These are phyloP conservation scores for Labroides dimidiatus DNA, from an alignment of 2,797 vertebrate species.

Conservation along the genomic window DNA sequence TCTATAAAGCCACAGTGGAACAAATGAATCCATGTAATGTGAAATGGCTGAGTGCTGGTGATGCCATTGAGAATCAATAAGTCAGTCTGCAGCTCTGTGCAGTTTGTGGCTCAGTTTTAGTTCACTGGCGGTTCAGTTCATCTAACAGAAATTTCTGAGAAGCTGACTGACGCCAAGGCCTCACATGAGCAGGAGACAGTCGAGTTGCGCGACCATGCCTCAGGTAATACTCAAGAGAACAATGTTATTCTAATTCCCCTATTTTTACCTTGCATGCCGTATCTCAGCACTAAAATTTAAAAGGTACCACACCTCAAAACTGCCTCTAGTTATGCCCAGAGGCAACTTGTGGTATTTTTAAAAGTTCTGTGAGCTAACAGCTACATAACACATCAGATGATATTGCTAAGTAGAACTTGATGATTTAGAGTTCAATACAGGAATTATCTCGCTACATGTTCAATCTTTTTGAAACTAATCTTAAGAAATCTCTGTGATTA, in stretches of 20 bases:
- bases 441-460: too few species aligned
- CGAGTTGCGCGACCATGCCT: background rate
- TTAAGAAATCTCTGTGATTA: background rate
- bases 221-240: background rate
- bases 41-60: background rate
- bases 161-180: background rate
- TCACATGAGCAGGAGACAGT: background rate
- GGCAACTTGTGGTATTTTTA: too few species aligned
- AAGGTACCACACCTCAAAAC: too few species aligned
- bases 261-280: too few species aligned
- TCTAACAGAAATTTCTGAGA: background rate
- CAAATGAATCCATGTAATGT: conserved; percentile 10
- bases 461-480: background rate
- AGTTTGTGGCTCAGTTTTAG: background rate
- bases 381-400: too few species aligned
- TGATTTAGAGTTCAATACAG: too few species aligned
- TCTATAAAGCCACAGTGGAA: background rate
- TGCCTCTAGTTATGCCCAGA: too few species aligned
- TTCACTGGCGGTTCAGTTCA: background rate
- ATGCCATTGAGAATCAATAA: conserved; percentile 19
- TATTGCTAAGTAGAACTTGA: too few species aligned
- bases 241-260: too few species aligned
- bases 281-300: too few species aligned
- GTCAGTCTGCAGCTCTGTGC: background rate
- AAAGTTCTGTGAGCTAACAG: too few species aligned